Evolutionary conservation across 2,888 invertebrate genomes (phyloP).

Genomic region (Tubulanus polymorphus): DNA sequence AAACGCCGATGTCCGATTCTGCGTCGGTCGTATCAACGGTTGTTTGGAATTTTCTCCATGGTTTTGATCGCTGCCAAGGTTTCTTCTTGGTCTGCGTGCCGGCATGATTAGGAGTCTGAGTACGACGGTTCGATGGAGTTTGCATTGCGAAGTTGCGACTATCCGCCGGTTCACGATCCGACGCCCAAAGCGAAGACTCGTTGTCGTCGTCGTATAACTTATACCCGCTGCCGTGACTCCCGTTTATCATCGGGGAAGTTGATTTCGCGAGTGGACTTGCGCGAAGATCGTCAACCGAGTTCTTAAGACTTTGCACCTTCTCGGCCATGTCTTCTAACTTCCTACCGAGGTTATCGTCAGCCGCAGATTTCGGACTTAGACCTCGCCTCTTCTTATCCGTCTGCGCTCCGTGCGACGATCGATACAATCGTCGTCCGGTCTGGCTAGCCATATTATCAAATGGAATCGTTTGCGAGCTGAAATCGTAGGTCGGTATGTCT

Average conservation of each 20-base stretch:
- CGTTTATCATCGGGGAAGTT: background rate
- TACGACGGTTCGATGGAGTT: too few relatives aligned
- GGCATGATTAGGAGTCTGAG: too few relatives aligned
- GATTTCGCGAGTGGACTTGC: background rate
- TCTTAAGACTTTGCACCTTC: background rate
- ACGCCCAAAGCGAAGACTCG: background rate
- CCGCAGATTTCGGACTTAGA: background rate
- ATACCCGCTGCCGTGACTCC: too few relatives aligned
- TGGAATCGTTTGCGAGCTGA: background rate
- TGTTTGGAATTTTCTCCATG: background rate
- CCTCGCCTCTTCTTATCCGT: background rate
- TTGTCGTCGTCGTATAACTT: background rate
- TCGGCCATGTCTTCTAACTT: background rate
- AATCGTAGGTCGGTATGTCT: background rate
- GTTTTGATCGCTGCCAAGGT: conserved; percentile 25
- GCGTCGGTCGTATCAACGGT: background rate
- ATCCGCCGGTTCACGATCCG: background rate
- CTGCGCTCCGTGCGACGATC: background rate
- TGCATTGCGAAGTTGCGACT: too few relatives aligned
- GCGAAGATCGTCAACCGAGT: background rate
- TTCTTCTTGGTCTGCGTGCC: conserved; percentile 33
- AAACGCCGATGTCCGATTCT: background rate
- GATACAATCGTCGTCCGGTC: background rate
- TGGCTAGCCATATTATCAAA: background rate
- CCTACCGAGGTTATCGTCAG: background rate